Base-by-base conservation (phyloP, 2,888 invertebrate genomes). In the Xanthia icteritia region DNA sequence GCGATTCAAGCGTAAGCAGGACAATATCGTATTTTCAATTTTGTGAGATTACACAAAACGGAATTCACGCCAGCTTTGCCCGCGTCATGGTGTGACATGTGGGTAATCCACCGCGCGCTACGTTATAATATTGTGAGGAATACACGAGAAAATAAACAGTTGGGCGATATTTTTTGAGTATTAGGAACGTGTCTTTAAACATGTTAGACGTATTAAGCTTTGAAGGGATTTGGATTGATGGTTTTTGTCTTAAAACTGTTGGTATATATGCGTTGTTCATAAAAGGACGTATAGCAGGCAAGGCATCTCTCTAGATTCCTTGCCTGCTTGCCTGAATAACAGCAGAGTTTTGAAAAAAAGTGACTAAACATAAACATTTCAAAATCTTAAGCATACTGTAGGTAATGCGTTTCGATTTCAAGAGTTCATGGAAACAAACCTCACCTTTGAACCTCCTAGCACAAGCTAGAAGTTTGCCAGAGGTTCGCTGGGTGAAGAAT, bases 21-120 rank as follows among this genome's bases (percentile, higher is more conserved):
- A 89, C 90, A 88, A 86, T 88, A 90, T 88, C 89, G 90, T 90
- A 89, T 90, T 90, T 90, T 90, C 89, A 90, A 90, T 90, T 90
- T 90, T 84, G 88, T 85, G 84, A 90, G 90, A 89, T 90, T 90
- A 90, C 89, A 86, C 79, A 85, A 81, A 84, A 84, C 82, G 82
- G 86, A 82, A 82, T 88, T 87, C 88, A 85, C 87, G 84, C 87
- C 85, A 80, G 90, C 86, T 88, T 89, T 89, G 74, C 88, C 89
- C 88, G 73, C 82, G 90, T 90, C 89, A 88, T 74, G 82, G 84
- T 76, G 83, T 88, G 88, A 87, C 88, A 86, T 73, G 82, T 68
- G 64, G 76, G 86, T 89, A 90, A 90, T 88, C 90, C 90, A 85
- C 81, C 83, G 77, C 81, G 77, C 78, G 83, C 79, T 69, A 75